These are phyloP conservation scores for Eristalis arbustorum DNA, from an alignment of 2,888 invertebrate genomes.

Conservation along the genomic window DNA sequence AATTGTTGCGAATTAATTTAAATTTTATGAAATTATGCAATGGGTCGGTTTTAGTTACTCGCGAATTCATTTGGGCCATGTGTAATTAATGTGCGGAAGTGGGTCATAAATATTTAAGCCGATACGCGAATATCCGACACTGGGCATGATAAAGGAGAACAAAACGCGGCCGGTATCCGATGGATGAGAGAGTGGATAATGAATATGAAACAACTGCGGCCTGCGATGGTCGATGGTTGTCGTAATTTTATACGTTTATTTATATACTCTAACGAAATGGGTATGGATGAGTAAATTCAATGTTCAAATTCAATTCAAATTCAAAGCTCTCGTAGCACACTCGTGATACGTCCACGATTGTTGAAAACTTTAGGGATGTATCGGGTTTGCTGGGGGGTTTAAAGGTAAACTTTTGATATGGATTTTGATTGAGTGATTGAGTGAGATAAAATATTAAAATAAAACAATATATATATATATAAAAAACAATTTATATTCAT, in stretches of 20 bases:
- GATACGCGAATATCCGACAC: background rate
- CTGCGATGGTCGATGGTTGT: background rate
- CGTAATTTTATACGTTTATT: background rate
- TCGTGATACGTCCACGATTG: too few relatives aligned
- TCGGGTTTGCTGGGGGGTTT: too few relatives aligned
- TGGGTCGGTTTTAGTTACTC: constrained; percentile 33
- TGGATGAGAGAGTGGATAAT: background rate
- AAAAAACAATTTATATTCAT: too few relatives aligned
- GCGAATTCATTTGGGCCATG: background rate
- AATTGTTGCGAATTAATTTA: constrained; percentile 49
- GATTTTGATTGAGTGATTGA: too few relatives aligned
- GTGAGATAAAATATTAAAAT: too few relatives aligned
- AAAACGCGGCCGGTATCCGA: background rate
- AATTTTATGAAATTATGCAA: constrained; percentile 33
- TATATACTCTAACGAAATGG: background rate
- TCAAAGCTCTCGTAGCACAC: too few relatives aligned
- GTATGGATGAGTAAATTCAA: too few relatives aligned
- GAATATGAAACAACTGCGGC: background rate
- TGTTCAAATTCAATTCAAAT: too few relatives aligned
- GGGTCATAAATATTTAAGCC: constrained; percentile 3
- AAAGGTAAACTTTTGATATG: too few relatives aligned
- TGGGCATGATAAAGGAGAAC: background rate
- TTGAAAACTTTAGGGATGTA: too few relatives aligned
- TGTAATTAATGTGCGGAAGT: constrained; percentile 5
- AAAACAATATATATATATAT: too few relatives aligned